These are phyloP conservation scores for Halichoerus grypus DNA, from an alignment of 2,113 vertebrate genomes.

Conservation along the genomic window DNA sequence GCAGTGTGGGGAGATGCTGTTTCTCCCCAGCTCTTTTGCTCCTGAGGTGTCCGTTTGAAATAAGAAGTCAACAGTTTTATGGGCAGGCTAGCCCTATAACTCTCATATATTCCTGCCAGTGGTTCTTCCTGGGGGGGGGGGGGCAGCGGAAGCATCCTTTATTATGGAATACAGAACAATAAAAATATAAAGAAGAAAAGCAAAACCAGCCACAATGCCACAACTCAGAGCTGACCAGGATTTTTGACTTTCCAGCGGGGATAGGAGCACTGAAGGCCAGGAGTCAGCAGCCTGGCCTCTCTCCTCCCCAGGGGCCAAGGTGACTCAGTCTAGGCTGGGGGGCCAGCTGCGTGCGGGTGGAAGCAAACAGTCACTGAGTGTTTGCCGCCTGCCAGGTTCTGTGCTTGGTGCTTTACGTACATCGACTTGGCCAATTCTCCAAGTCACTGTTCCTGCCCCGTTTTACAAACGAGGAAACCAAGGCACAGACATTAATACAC, in stretches of 20 bases:
- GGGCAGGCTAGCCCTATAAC: not conserved
- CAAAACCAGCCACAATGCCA: not conserved
- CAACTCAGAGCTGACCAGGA: not conserved
- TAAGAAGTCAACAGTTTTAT: not conserved
- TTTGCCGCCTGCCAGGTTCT: not conserved
- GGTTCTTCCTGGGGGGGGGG: not conserved
- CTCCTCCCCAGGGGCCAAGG: not conserved
- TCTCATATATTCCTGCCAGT: not conserved
- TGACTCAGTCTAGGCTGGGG: not conserved
- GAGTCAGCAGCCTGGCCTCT: not conserved
- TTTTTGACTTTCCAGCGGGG: not conserved
- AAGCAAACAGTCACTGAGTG: not conserved
- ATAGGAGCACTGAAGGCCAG: not conserved
- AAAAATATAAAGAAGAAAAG: not conserved
- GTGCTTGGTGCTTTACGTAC: not conserved
- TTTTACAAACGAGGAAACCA: not conserved
- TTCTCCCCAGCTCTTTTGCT: not conserved
- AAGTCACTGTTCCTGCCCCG: not conserved
- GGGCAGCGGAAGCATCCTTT: not conserved
- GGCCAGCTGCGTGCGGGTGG: rapidly evolving
- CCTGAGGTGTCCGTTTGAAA: not conserved
- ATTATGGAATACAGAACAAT: not conserved
- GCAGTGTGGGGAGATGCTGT: not conserved
- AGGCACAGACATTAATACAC: not conserved
- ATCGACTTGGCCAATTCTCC: not conserved